Evolutionary conservation across 2,113 vertebrate species (phyloP), one percentile per base, ranked within the genome.

Genomic region (Pelvicachromis taeniatus): DNA sequence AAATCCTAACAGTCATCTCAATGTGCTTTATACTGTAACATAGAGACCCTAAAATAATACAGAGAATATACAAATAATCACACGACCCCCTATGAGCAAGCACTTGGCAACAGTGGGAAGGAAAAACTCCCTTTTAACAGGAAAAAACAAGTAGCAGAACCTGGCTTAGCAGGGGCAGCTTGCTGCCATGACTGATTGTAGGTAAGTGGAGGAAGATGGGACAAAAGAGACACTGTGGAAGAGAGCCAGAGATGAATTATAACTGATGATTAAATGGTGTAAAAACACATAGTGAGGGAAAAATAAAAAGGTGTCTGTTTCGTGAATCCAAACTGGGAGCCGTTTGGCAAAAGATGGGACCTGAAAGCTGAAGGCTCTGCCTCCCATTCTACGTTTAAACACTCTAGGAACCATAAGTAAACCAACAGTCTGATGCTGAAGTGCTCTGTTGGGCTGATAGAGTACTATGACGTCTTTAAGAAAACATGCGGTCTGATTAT

Each of bases 331-430:
- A 38, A 21, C 59, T 63, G 19, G 4, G 19, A 63, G 19, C 59
- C n/a, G 59, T 63, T 38, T 4, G 33, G 38, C 19, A 0, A 63
- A 63, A 21, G 33, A 38, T 31, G 19, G 31, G 33, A 0, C 33
- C 17, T 7, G 17, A 63, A 63, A 63, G 0, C 59, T 63, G 17
- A 0, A 63, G 59, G 59, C 33, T 63, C 59, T 1, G 6, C 31
- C 1, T 35, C 2, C 59, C 59, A 63, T 63, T 63, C 59, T 63
- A 63, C 9, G 6, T 63, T 7, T 63, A 38, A 63, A 63, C 31
- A 38, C 31, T 63, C 0, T 38, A n/a, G 35, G 31, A n/a, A 33
- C 59, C 59, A 38, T n/a, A n/a, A n/a, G 31, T 63, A 7, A 63
- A 38, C 59, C 31, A 38, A 38, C 59, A n/a, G 17, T n/a, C 59